A percentile compares a stretch with the other conserved stretches of the same genome.
Conservation (phyloP, 2,888 invertebrate species). For the Drosophila rubida region DNA sequence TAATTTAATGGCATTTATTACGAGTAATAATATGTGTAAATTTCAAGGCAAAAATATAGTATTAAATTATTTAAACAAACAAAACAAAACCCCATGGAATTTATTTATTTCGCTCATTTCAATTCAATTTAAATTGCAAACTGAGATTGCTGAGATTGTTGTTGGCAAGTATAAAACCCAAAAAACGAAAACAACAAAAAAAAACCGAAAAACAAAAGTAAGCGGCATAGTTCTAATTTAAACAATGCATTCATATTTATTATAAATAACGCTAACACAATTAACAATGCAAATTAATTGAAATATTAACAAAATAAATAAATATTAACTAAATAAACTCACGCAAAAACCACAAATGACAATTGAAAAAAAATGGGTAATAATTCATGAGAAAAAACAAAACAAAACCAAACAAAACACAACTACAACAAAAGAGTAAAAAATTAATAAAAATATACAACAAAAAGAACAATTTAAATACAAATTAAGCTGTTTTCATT, state of each 20-base stretch:
- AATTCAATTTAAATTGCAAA: slow-evolving; percentile 66
- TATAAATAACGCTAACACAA: slow-evolving; percentile 47
- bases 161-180: slow-evolving; percentile 36
- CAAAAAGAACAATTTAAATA: slow-evolving; percentile 33
- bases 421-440: slow-evolving; percentile 42
- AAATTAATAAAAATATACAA: slow-evolving; percentile 52
- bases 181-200: slow-evolving; percentile 11
- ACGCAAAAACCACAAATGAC: slow-evolving; percentile 36
- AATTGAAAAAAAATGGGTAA: slow-evolving; percentile 58
- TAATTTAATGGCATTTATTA: slow-evolving; percentile 74
- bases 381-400: slow-evolving; percentile 51
- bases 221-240: slow-evolving; percentile 34
- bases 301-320: slow-evolving; percentile 41
- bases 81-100: slow-evolving; percentile 33
- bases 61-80: slow-evolving; percentile 75
- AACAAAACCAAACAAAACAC: too few species aligned
- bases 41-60: slow-evolving; percentile 69
- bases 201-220: slow-evolving; percentile 8
- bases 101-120: slow-evolving; percentile 44
- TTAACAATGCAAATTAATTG: slow-evolving; percentile 44
- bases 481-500: slow-evolving; percentile 18
- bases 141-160: slow-evolving; percentile 38
- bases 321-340: slow-evolving; percentile 26
- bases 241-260: slow-evolving; percentile 43
- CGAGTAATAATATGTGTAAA: slow-evolving; percentile 67